Percentiles rank a stretch among this genome's conserved stretches.
These are phyloP conservation scores for Dromas ardeola DNA, from an alignment of 2,113 vertebrate species.

Conservation along the genomic window DNA sequence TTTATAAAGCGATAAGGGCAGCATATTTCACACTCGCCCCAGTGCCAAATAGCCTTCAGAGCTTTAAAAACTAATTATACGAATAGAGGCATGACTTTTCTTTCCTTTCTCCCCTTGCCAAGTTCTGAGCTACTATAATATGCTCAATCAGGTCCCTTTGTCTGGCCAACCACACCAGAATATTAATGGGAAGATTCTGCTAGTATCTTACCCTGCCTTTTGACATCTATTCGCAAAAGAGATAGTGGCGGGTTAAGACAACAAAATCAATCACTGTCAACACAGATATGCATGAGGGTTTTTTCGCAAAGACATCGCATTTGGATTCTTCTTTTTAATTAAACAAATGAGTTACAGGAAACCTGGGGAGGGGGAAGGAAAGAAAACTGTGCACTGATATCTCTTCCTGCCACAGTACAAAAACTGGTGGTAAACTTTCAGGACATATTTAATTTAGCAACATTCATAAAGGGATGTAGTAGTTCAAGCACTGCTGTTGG, in stretches of 20 bases:
- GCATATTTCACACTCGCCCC: background rate
- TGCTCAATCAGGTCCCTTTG: slow-evolving; percentile 44
- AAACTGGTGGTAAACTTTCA: background rate
- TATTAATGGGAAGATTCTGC: slow-evolving; percentile 26
- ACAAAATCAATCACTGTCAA: slow-evolving; percentile 48
- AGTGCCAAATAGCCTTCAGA: slow-evolving; percentile 52
- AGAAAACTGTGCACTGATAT: background rate
- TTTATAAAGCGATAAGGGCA: slow-evolving; percentile 67
- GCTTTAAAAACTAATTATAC: slow-evolving; percentile 71
- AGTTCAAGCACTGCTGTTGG: background rate
- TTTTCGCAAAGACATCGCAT: background rate
- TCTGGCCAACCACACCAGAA: slow-evolving; percentile 2
- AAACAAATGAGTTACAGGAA: background rate
- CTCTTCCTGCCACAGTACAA: background rate
- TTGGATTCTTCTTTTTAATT: background rate
- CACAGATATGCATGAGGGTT: background rate
- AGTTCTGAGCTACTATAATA: slow-evolving; percentile 17
- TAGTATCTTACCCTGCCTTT: background rate
- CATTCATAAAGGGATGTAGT: background rate
- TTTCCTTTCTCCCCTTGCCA: slow-evolving; percentile 19
- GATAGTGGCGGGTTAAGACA: background rate
- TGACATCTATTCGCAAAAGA: background rate
- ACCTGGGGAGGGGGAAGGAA: background rate
- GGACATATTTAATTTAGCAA: background rate
- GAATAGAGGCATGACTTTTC: slow-evolving; percentile 34